Evolutionary conservation across 2,888 invertebrate genomes (phyloP).

Genomic region (Allophyes oxyacanthae): DNA sequence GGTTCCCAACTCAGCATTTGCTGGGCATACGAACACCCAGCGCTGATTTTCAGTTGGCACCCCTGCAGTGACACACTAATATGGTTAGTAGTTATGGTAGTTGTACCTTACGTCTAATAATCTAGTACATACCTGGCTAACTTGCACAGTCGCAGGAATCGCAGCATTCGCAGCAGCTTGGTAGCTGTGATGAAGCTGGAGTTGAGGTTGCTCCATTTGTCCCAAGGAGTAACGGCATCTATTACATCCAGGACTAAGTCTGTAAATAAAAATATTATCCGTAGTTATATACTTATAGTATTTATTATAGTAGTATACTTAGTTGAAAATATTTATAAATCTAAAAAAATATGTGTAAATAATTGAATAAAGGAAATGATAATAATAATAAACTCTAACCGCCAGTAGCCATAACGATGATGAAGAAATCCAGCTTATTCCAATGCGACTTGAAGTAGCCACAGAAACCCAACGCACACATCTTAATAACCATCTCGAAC

Average conservation of each 20-base stretch:
- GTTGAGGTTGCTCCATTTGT: slow-evolving; percentile 80
- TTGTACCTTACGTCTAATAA: no score
- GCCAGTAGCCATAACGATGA: slow-evolving; percentile 83
- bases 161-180: slow-evolving; percentile 78
- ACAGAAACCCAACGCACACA: slow-evolving; percentile 73
- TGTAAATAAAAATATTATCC: slow-evolving; percentile 30
- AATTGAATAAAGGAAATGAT: no score
- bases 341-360: no score
- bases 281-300: no score
- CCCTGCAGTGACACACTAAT: no score
- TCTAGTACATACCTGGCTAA: slow-evolving; percentile 75
- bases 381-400: slow-evolving; percentile 62
- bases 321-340: no score
- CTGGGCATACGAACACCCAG: no score
- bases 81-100: no score
- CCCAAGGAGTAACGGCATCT: slow-evolving; percentile 76
- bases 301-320: no score
- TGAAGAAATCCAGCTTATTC: slow-evolving; percentile 89
- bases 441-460: slow-evolving; percentile 88
- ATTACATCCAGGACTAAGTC: slow-evolving; percentile 83
- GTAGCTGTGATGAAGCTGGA: slow-evolving; percentile 83
- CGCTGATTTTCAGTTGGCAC: no score
- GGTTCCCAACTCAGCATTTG: no score
- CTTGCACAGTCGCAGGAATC: slow-evolving; percentile 82
- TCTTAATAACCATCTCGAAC: slow-evolving; percentile 80